phyloP scores from a whole-genome alignment of 2,113 vertebrate species.

The Andinoacara biseriatus region DNA sequence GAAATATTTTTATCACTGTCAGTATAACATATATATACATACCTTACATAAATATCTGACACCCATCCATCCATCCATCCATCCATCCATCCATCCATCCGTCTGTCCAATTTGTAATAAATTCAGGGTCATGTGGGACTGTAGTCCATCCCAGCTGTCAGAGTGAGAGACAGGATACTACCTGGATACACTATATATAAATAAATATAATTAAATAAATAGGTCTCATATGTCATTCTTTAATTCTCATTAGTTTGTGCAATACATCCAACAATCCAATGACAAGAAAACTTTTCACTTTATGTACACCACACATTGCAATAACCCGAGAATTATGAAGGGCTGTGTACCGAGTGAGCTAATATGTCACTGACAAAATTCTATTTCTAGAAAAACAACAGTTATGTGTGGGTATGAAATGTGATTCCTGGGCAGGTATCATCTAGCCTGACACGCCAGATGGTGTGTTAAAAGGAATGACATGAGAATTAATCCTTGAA shows the following conservation, averaged over 20 bases:
- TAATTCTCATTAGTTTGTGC: background rate
- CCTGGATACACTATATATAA: background rate
- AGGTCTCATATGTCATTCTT: background rate
- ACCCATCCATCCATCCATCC: too few relatives aligned
- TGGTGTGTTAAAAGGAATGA: conserved; percentile 8
- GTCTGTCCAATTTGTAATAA: background rate
- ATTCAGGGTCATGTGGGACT: background rate
- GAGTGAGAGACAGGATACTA: too few relatives aligned
- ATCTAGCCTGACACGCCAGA: background rate
- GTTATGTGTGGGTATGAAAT: background rate
- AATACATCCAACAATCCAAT: background rate
- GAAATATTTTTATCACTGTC: accelerated
- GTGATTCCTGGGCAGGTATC: background rate
- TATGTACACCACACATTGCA: background rate
- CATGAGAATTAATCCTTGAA: background rate
- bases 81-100: too few relatives aligned
- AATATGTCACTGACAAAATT: background rate
- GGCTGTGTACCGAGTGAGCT: accelerated
- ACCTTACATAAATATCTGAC: background rate
- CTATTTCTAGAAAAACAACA: background rate
- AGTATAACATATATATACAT: background rate
- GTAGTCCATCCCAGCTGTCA: background rate
- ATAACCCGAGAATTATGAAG: background rate
- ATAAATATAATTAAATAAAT: background rate
- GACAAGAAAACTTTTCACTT: background rate